phyloP scores from a whole-genome alignment of 2,113 vertebrate genomes.

The Chaetodon auriga region DNA sequence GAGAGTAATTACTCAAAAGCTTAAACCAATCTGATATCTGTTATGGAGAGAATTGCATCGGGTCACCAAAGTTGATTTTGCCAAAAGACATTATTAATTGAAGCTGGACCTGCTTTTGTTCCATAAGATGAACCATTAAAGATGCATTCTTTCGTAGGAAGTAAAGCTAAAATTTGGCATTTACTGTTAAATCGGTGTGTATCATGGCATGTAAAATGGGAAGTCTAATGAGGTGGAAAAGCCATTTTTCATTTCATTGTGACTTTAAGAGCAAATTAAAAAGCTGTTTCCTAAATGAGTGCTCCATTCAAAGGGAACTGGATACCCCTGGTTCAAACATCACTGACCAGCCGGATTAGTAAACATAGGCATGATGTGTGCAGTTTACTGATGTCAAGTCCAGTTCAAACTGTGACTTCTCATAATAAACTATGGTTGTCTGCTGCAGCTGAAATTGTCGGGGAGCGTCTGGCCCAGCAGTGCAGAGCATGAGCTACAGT shows the following conservation, averaged over 20 bases:
- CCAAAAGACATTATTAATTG: not conserved
- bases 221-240: slow-evolving; percentile 23
- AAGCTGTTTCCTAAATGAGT: slow-evolving; percentile 1
- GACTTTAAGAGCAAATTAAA: slow-evolving; percentile 38
- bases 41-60: not conserved
- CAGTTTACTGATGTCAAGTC: not conserved
- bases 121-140: not conserved
- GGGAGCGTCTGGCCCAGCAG: not conserved
- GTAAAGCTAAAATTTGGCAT: slow-evolving; percentile 16
- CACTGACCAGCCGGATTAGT: not conserved
- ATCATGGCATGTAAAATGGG: slow-evolving; percentile 25
- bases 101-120: not conserved
- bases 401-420: not conserved
- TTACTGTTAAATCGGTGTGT: slow-evolving; percentile 20
- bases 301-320: not conserved
- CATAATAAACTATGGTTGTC: not conserved
- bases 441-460: not conserved
- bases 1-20: slow-evolving; percentile 5
- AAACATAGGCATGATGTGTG: not conserved
- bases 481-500: slow-evolving; percentile 7
- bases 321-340: not conserved
- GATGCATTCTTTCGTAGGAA: not conserved
- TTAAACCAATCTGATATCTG: slow-evolving; percentile 6
- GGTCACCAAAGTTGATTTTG: not conserved
- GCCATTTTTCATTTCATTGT: slow-evolving; percentile 26